Evolutionary conservation across 2,888 invertebrate genomes (phyloP).

Genomic region (Athalia circularis): DNA sequence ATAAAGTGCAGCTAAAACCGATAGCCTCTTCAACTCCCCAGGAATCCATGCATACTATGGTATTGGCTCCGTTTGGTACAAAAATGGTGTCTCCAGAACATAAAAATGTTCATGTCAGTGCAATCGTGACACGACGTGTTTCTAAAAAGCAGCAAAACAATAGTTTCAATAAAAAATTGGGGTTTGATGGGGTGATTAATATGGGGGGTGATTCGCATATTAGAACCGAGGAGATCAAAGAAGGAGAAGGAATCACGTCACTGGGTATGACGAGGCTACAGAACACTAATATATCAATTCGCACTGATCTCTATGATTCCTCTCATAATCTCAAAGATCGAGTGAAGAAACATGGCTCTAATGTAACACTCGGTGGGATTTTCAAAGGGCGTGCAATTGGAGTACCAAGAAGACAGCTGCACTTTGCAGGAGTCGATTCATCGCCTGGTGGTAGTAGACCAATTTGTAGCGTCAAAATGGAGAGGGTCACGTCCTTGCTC

Average conservation of each 20-base stretch:
- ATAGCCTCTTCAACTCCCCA: not conserved
- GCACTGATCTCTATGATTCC: slow-evolving; percentile 68
- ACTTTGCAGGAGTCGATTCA: slow-evolving; percentile 31
- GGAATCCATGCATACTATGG: not conserved
- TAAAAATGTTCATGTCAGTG: slow-evolving; percentile 52
- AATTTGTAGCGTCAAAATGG: slow-evolving; percentile 27
- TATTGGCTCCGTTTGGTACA: not conserved
- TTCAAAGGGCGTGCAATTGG: slow-evolving; percentile 49
- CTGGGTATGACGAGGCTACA: slow-evolving; percentile 57
- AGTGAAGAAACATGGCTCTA: slow-evolving; percentile 53
- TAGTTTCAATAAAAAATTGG: not conserved
- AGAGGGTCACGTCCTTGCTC: slow-evolving; percentile 9
- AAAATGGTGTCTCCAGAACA: slow-evolving; percentile 40
- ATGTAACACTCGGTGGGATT: slow-evolving; percentile 52
- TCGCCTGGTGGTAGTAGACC: slow-evolving; percentile 12
- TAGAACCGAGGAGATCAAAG: not conserved
- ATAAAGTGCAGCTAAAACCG: not conserved
- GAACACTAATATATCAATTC: slow-evolving; percentile 69
- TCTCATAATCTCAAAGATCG: slow-evolving; percentile 62
- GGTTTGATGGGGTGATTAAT: not conserved
- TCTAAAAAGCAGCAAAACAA: slow-evolving; percentile 54
- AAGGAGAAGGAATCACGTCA: slow-evolving; percentile 12
- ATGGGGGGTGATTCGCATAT: not conserved
- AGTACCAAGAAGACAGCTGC: slow-evolving; percentile 3
- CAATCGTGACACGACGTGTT: slow-evolving; percentile 60